Conservation (phyloP, 2,797 vertebrate genomes). For the Neostethus bicornis region DNA sequence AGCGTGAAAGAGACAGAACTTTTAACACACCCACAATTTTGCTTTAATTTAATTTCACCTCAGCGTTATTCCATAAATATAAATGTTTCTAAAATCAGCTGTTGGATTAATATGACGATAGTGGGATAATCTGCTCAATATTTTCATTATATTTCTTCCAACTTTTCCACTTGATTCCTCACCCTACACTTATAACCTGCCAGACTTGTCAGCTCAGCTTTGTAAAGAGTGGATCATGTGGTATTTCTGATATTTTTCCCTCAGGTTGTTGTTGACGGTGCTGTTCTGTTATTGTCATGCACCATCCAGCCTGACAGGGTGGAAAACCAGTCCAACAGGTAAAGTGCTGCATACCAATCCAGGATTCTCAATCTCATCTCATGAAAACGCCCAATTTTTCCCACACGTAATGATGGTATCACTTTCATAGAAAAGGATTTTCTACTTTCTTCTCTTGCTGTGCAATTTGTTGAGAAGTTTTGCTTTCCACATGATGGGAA, state of each 20-base stretch:
- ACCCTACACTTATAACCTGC: slow-evolving; percentile 23
- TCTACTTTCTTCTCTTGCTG: not conserved
- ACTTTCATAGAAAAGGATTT: slow-evolving; percentile 13
- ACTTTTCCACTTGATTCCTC: not conserved
- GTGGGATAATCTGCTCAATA: not conserved
- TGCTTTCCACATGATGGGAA: not conserved
- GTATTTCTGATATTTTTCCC: slow-evolving; percentile 49
- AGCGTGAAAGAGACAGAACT: slow-evolving; percentile 19
- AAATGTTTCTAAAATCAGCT: not conserved
- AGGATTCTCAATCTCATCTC: slow-evolving; percentile 1
- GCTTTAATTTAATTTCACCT: slow-evolving; percentile 31
- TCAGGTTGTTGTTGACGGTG: slow-evolving; percentile 13
- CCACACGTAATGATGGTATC: not conserved
- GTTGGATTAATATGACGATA: not conserved
- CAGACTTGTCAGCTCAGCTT: slow-evolving; percentile 6
- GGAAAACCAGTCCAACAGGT: slow-evolving; percentile 64
- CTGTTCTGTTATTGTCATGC: slow-evolving; percentile 33
- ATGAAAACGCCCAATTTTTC: not conserved
- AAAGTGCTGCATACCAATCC: slow-evolving; percentile 30
- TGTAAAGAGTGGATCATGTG: slow-evolving; percentile 5
- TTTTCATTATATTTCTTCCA: not conserved
- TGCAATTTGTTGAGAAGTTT: not conserved
- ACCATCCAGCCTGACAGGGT: slow-evolving; percentile 28
- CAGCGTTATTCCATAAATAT: slow-evolving; percentile 2
- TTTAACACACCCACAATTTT: slow-evolving; percentile 55